Base-by-base conservation (phyloP, 2,797 vertebrate genomes). In the Poeciliopsis gracilis region DNA sequence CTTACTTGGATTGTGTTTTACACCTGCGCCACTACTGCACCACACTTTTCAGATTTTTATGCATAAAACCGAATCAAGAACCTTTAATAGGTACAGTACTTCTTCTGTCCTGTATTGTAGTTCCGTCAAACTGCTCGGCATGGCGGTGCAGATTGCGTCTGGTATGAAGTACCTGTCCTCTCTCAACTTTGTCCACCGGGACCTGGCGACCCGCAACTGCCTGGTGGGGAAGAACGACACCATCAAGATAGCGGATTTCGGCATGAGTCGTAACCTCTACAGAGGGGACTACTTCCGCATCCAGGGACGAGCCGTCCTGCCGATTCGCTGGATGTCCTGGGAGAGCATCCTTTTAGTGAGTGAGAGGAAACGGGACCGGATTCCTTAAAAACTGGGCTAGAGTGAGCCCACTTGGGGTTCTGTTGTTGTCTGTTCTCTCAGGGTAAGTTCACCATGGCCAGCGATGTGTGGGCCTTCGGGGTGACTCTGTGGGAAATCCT, bases 271-370 rank as follows among this genome's bases (percentile, higher is more conserved):
- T 33, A 99, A 99, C 86, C 96, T 99, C 80, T 99, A 99, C 90
- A 97, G 97, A 0, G 97, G 98, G 6, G 98, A 99, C 87, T 99
- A 99, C 92, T 99, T 98, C 92, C 95, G 98, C 69, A 99, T 99
- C 94, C 98, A 99, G 92, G 98, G 98, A 41, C 94, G 98, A 4
- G 98, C 98, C 0, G 97, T 99, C 55, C 97, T 99, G n/a, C 98
- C 98, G 5, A 99, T 99, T 78, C 97, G 98, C 84, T 99, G 98
- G 98, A 99, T 99, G 98, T 98, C 98, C 3, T 99, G 98, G 98
- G 98, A 99, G 91, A 99, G 98, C 93, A 97, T 99, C 84, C 93
- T 99, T 13, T 93, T 99, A 95, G 98, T 99, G 92, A 86, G 93
- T 0, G 16, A 25, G 18, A 13, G 4, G 2, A 9, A 9, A 15